A percentile compares a stretch with the other conserved stretches of the same genome.
These are phyloP conservation scores for Eucidaris tribuloides DNA, from an alignment of 35 echinoderm and acorn worm species.

Conservation along the genomic window DNA sequence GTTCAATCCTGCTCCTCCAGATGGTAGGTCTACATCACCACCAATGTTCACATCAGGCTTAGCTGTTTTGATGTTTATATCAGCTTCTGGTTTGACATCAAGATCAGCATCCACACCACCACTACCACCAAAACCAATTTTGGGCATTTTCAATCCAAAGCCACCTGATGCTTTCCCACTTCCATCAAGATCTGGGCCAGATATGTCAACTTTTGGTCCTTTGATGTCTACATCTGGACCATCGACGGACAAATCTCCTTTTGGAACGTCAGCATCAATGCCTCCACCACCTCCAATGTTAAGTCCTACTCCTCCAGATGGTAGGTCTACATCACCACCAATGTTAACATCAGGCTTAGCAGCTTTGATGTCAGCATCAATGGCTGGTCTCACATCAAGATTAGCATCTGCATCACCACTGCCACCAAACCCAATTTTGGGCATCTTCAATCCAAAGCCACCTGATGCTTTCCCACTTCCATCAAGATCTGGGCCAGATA, in stretches of 20 bases:
- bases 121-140: constrained; percentile 45
- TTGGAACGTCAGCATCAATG: not conserved
- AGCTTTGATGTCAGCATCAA: constrained; percentile 1
- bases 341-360: constrained; percentile 46
- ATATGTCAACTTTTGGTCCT: no score
- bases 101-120: constrained; percentile 9
- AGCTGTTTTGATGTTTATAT: constrained; percentile 25
- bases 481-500: not conserved
- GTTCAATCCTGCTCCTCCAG: constrained; percentile 14
- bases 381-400: constrained; percentile 35
- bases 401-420: constrained; percentile 45
- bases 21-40: constrained; percentile 8
- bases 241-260: not conserved
- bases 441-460: constrained; percentile 60
- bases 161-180: constrained; percentile 22
- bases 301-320: constrained; percentile 23
- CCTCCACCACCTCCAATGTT: constrained; percentile 27
- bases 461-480: constrained; percentile 12
- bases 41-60: constrained; percentile 42
- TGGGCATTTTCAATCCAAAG: constrained; percentile 70
- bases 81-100: no score
- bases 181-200: constrained; percentile 7
- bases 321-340: constrained; percentile 16
- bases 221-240: constrained; percentile 27
- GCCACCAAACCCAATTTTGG: constrained; percentile 41